phyloP scores from a whole-genome alignment of 2,888 invertebrate species.

The Megamerina dolium region DNA sequence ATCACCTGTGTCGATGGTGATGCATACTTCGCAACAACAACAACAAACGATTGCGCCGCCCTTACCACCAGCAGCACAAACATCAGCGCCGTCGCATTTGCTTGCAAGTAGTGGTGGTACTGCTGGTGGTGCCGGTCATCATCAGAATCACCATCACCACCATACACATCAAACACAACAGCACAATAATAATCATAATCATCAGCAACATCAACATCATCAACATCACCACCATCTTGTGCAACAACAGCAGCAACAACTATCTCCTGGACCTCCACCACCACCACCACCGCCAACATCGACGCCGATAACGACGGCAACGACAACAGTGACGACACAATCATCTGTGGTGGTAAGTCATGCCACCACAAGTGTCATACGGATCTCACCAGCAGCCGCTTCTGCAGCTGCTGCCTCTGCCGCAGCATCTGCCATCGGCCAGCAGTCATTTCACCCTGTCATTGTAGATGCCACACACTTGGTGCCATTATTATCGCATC shows the following conservation, averaged over 20 bases:
- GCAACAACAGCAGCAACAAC: conserved; percentile 19
- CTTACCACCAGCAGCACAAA: conserved; percentile 17
- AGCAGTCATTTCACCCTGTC: conserved; percentile 57
- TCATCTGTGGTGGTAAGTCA: no score
- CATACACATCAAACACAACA: conserved; percentile 4
- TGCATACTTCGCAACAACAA: conserved; percentile 41
- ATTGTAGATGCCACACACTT: conserved; percentile 78
- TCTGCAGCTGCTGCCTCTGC: conserved; percentile 21
- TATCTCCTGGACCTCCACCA: conserved; percentile 9
- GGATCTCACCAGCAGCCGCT: conserved; percentile 69
- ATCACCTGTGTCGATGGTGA: conserved; percentile 38
- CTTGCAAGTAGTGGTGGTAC: conserved; percentile 13
- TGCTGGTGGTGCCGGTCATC: background rate
- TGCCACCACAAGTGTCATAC: conserved; percentile 75
- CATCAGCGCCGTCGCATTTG: conserved; percentile 7
- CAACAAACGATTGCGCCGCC: conserved; percentile 20
- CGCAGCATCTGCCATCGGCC: conserved; percentile 14
- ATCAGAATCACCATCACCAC: conserved; percentile 24
- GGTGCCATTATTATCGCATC: conserved; percentile 63
- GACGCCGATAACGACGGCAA: conserved; percentile 23
- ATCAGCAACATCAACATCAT: conserved; percentile 6
- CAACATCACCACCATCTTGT: conserved; percentile 18
- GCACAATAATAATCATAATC: conserved; percentile 10
- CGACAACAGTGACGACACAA: conserved; percentile 43
- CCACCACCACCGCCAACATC: conserved; percentile 17